Percentiles rank a stretch among this genome's conserved stretches.
Conservation (phyloP, 2,797 vertebrate genomes). For the Aselliscus stoliczkanus region DNA sequence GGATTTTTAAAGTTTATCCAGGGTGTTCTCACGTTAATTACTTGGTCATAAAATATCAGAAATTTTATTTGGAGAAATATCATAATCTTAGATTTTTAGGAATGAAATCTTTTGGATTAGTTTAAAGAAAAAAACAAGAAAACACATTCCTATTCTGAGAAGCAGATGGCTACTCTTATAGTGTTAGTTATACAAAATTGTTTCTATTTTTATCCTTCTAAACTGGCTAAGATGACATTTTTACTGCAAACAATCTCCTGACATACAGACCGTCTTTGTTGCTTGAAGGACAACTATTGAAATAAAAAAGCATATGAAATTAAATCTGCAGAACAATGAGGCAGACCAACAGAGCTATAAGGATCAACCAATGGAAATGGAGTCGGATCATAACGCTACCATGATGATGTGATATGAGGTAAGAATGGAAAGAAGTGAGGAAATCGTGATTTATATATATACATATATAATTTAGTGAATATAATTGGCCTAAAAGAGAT, state of each 20-base stretch:
- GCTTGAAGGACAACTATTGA: conserved; percentile 47
- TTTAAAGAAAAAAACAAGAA: conserved; percentile 50
- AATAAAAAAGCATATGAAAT: background rate
- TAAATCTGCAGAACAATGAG: background rate
- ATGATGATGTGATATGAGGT: background rate
- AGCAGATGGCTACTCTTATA: conserved; percentile 72
- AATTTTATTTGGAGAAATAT: conserved; percentile 22
- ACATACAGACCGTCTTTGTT: conserved; percentile 49
- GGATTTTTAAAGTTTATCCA: conserved; percentile 52
- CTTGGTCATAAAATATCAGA: conserved; percentile 33
- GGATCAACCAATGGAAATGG: background rate
- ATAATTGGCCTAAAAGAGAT: background rate
- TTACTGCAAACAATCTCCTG: conserved; percentile 45
- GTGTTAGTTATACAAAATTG: conserved; percentile 63
- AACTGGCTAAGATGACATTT: conserved; percentile 59
- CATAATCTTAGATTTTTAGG: conserved; percentile 36
- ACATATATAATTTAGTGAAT: background rate
- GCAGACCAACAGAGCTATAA: background rate
- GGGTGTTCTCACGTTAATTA: conserved; percentile 35
- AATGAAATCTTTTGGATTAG: conserved; percentile 40
- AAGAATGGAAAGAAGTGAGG: background rate
- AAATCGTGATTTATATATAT: background rate
- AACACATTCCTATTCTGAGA: conserved; percentile 43
- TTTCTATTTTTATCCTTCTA: conserved; percentile 64
- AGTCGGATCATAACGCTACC: background rate